phyloP scores from a whole-genome alignment of 2,797 vertebrate species.

The Anolis apletophallus region DNA sequence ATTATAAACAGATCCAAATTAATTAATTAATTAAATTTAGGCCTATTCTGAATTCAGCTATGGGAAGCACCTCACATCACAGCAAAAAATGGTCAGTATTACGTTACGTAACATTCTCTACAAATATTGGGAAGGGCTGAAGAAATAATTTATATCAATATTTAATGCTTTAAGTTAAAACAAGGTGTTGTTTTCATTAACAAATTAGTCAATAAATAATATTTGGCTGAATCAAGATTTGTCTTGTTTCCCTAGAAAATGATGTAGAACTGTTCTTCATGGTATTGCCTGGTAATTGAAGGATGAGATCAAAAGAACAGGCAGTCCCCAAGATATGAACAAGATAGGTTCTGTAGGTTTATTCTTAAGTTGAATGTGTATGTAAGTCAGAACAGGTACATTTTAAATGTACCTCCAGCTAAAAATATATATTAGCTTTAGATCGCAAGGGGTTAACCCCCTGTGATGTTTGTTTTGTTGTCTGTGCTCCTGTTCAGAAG shows the following conservation, averaged over 20 bases:
- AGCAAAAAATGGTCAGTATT: neutral
- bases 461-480: no score
- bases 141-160: neutral
- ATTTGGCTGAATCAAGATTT: constrained; percentile 8
- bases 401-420: no score
- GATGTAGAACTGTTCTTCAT: neutral
- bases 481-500: no score
- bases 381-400: no score
- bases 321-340: no score
- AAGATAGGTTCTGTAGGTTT: no score
- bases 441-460: no score
- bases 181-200: neutral
- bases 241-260: neutral
- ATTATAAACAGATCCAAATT: neutral
- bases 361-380: no score
- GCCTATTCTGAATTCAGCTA: neutral
- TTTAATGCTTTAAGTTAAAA: constrained; percentile 30
- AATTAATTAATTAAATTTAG: constrained; percentile 18
- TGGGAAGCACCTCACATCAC: neutral
- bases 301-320: no score
- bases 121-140: neutral
- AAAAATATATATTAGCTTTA: no score
- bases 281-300: no score
- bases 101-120: neutral
- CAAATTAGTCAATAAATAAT: constrained; percentile 19